Evolutionary conservation across 2,797 vertebrate genomes (phyloP).

Genomic region (Heteromormyrus szaboi): DNA sequence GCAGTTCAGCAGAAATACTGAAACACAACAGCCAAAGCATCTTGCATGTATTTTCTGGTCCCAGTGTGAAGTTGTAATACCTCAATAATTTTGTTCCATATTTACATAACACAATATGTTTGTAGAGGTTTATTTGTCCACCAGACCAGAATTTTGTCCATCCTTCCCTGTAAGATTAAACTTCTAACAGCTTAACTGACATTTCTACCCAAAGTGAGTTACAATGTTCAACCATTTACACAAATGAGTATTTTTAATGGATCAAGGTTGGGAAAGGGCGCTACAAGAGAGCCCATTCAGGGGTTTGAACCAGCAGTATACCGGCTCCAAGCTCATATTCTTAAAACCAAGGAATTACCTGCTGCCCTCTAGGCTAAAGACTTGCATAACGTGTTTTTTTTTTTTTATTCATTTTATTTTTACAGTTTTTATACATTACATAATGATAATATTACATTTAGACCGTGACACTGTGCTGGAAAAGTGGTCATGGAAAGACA

Average conservation of each 20-base stretch:
- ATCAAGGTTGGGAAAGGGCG: neutral
- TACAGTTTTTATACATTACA: neutral
- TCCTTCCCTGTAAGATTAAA: neutral
- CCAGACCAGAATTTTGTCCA: neutral
- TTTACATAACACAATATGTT: neutral
- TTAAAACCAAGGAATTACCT: neutral
- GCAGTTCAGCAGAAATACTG: neutral
- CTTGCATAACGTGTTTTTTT: neutral
- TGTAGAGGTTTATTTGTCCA: neutral
- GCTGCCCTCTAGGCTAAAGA: neutral
- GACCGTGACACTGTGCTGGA: neutral
- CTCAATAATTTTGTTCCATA: neutral
- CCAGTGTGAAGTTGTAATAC: neutral
- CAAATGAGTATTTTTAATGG: neutral
- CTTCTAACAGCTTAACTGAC: neutral
- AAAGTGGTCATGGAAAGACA: neutral
- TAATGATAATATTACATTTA: conserved; percentile 1
- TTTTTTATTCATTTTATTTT: neutral
- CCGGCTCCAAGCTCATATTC: neutral
- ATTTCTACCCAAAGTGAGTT: neutral
- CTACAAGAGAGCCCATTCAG: neutral
- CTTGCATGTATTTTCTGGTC: neutral
- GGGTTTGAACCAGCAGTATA: neutral
- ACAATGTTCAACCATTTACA: neutral
- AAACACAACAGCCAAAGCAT: neutral